phyloP scores from a whole-genome alignment of 2,113 vertebrate genomes.

The Crypturellus undulatus region DNA sequence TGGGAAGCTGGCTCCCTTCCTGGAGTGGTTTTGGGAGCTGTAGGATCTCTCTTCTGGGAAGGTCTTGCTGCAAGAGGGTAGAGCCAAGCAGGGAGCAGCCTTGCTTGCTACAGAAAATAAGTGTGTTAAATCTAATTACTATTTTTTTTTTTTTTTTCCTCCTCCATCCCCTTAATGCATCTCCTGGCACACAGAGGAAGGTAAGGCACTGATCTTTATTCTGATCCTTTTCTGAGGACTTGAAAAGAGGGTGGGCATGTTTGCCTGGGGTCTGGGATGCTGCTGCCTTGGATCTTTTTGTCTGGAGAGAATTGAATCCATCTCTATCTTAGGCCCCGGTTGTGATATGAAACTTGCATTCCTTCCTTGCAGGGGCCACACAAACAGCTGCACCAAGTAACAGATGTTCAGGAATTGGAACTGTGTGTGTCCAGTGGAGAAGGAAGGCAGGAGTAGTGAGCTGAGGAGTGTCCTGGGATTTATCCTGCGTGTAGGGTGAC shows the following conservation, averaged over 20 bases:
- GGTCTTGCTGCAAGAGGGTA: neutral
- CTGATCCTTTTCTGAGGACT: neutral
- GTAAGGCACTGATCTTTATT: conserved; percentile 57
- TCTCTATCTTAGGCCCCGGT: neutral
- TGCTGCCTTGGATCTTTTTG: neutral
- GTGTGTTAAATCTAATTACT: neutral
- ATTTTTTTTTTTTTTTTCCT: neutral
- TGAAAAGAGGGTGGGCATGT: neutral
- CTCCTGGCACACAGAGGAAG: conserved; percentile 76
- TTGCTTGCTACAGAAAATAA: neutral
- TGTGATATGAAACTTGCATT: neutral
- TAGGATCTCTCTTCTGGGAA: neutral
- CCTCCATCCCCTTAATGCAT: neutral
- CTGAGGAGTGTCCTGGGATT: accelerated
- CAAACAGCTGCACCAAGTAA: neutral
- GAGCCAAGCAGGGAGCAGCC: neutral
- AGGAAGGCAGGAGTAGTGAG: neutral
- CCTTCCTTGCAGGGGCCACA: neutral
- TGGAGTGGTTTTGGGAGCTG: neutral
- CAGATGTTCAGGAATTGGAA: neutral
- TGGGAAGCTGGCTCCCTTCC: neutral
- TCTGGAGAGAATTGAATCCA: neutral
- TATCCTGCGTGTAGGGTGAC: accelerated
- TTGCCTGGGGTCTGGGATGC: neutral
- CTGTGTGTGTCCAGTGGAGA: neutral